Base-by-base conservation (phyloP, 1,140 invertebrate species). In the Teleopsis dalmanni region DNA sequence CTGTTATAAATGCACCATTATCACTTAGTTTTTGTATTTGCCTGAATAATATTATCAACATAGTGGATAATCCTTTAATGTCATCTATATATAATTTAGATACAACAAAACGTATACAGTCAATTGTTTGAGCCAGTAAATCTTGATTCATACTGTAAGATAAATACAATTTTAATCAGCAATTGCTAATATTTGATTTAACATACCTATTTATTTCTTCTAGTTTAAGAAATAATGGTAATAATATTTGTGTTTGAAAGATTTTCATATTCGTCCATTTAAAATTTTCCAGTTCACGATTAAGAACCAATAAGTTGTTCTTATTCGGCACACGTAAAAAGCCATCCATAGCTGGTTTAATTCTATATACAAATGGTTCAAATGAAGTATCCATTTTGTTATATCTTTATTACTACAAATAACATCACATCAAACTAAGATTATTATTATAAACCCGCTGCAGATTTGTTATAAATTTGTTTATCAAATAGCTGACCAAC, bases 281-380 rank as follows among this genome's bases (percentile, higher is more conserved):
- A 26, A 62, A 66, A 23, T 51, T 51, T 16, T 54, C 42, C 1
- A 69, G 47, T 45, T 61, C 61, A 13, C 53, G 45, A 37, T 66
- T 53, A 5, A 69, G 48, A 14, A 41, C 11, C 0, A 43, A 43
- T 26, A 69, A 18, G 7, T 54, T 65, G 11, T 48, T 29, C 37
- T 56, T 62, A 23, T 43, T 58, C 1, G 66, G 62, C 22, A 50
- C 42, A 18, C 56, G 53, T 3, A 70, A 22, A 27, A 70, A 69
- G 18, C 46, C 53, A 29, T 68, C 62, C 1, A 65, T 47, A 6
- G 65, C 59, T 2, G 65, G 65, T 51, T 60, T 68, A 23, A 67
- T 88, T 22, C 55, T 56, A 21, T 53, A 48, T 16, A 66, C 55
- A 46, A 66, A 66, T 10, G 46, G 52, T 46, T 66, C 60, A 29